Evolutionary conservation across 1,140 invertebrate genomes (phyloP).

Genomic region (Ganaspis sp.): DNA sequence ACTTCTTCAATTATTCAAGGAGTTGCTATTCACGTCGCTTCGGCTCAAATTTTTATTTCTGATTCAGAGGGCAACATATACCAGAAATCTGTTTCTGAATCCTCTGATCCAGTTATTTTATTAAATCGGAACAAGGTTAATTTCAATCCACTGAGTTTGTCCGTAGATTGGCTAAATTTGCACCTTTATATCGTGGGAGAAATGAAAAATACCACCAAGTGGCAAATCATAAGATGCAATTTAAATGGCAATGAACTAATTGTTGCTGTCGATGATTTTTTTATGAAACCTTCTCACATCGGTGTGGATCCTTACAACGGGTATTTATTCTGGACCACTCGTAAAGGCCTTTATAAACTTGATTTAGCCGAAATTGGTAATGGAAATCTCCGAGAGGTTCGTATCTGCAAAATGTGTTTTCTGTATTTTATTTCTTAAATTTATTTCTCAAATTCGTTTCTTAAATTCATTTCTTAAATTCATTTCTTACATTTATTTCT

Average conservation of each 20-base stretch:
- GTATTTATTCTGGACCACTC: slow-evolving; percentile 88
- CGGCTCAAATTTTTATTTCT: slow-evolving; percentile 84
- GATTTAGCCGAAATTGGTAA: slow-evolving; percentile 86
- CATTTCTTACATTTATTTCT: too few relatives aligned
- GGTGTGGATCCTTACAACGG: slow-evolving; percentile 95
- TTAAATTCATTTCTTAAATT: too few relatives aligned
- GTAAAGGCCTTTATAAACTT: slow-evolving; percentile 85
- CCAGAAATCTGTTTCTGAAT: slow-evolving; percentile 73
- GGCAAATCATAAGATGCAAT: slow-evolving; percentile 86
- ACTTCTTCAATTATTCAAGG: slow-evolving; percentile 75
- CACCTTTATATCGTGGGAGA: slow-evolving; percentile 88
- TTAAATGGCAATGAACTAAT: slow-evolving; percentile 83
- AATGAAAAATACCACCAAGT: slow-evolving; percentile 77
- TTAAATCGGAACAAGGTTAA: slow-evolving; percentile 78
- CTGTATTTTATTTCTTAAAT: too few relatives aligned
- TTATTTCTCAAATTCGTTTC: too few relatives aligned
- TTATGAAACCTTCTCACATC: slow-evolving; percentile 83
- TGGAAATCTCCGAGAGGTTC: slow-evolving; percentile 79
- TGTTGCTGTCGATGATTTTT: slow-evolving; percentile 82
- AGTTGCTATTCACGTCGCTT: slow-evolving; percentile 84
- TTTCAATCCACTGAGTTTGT: slow-evolving; percentile 81
- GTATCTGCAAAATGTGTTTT: background rate
- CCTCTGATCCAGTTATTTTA: slow-evolving; percentile 74
- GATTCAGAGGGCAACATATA: slow-evolving; percentile 82
- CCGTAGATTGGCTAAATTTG: slow-evolving; percentile 92